Conservation (phyloP, 2,797 vertebrate genomes). For the Trachops cirrhosus region DNA sequence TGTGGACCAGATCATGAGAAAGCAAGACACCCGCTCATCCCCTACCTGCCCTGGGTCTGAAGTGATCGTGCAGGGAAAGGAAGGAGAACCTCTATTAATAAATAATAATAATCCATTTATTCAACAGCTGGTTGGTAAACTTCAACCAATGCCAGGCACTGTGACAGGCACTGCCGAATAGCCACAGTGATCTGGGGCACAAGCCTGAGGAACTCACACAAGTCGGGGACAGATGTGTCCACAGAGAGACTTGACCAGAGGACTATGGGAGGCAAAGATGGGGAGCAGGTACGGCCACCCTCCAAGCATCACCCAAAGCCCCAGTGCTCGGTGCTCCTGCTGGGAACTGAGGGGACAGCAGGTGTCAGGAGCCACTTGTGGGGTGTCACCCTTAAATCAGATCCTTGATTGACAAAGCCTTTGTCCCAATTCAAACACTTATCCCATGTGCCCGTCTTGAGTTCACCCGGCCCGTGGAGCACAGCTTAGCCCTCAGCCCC, state of each 20-base stretch:
- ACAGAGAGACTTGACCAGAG: background rate
- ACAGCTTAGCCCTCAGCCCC: background rate
- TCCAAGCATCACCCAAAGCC: rapidly evolving
- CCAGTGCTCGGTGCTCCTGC: background rate
- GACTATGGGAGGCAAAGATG: background rate
- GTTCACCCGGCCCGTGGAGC: background rate
- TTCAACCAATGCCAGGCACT: background rate
- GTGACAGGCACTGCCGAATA: background rate
- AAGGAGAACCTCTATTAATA: background rate
- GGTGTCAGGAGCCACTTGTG: background rate
- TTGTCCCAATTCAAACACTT: background rate
- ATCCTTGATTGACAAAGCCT: background rate
- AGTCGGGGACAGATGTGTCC: background rate
- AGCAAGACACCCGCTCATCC: background rate
- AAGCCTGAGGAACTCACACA: background rate
- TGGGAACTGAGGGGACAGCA: background rate
- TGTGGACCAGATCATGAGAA: background rate
- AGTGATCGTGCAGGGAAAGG: background rate
- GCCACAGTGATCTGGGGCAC: background rate
- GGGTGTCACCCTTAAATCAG: background rate
- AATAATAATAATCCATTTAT: background rate
- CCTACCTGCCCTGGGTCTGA: background rate
- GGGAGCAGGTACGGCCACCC: background rate
- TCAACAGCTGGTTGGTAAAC: background rate
- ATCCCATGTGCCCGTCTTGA: background rate